Conservation (phyloP, 2,113 vertebrate genomes). For the Apus apus region DNA sequence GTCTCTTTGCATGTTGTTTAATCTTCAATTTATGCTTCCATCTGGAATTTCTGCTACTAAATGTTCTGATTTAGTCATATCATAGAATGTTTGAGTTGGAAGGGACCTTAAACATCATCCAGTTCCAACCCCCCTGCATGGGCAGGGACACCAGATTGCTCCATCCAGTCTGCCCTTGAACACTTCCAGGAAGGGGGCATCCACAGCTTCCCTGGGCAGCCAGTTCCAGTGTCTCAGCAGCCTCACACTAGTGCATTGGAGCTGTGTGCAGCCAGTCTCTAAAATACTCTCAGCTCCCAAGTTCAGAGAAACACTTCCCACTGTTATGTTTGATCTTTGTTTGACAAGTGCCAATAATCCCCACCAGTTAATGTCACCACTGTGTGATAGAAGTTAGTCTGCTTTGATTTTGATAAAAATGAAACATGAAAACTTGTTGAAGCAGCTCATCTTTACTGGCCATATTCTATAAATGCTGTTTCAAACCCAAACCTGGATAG, state of each 20-base stretch:
- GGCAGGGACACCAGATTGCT: no score
- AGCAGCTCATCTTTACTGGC: not conserved
- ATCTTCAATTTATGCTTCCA: fast-evolving
- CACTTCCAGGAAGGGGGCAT: no score
- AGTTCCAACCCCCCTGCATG: no score
- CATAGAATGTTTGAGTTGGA: no score
- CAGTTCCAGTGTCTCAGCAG: no score
- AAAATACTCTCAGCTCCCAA: not conserved
- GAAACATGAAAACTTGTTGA: not conserved
- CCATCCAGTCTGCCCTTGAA: no score
- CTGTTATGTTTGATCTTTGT: not conserved
- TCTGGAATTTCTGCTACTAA: not conserved
- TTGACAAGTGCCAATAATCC: not conserved
- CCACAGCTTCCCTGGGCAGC: no score
- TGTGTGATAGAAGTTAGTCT: not conserved
- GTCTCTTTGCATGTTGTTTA: slow-evolving; percentile 40
- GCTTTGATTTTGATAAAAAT: not conserved
- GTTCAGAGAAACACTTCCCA: not conserved
- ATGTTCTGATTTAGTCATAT: not conserved
- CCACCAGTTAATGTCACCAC: not conserved
- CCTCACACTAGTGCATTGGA: not conserved
- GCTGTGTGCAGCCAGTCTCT: not conserved
- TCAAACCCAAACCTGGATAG: not conserved
- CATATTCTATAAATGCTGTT: not conserved
- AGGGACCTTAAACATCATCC: no score